Percentiles rank a stretch among this genome's conserved stretches.
Conservation (phyloP, 2,113 vertebrate genomes). For the Andinoacara biseriatus region DNA sequence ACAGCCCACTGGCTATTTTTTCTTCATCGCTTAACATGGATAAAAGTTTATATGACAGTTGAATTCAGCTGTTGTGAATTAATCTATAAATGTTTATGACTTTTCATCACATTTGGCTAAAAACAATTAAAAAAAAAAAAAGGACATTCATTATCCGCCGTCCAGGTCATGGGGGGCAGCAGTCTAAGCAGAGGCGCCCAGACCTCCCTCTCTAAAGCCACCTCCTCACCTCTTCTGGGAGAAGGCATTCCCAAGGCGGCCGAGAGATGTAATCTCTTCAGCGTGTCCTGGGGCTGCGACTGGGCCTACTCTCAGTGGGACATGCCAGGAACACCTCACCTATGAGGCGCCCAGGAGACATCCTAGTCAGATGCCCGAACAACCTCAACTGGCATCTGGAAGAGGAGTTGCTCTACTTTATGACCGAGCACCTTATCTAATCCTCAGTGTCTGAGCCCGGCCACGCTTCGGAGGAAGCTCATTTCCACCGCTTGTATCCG, state of each 20-base stretch:
- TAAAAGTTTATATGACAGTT: too few species aligned
- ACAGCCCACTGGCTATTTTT: not conserved
- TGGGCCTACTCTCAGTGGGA: not conserved
- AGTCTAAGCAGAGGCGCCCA: not conserved
- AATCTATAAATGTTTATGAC: not conserved
- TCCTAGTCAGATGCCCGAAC: not conserved
- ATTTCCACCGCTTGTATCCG: not conserved
- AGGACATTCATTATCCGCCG: not conserved
- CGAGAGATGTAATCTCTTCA: not conserved
- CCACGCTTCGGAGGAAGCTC: not conserved
- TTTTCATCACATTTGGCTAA: not conserved
- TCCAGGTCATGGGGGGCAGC: not conserved
- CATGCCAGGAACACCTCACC: not conserved
- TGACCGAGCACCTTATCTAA: not conserved
- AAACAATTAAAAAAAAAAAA: too few species aligned
- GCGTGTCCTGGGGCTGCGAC: not conserved
- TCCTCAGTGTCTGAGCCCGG: too few species aligned
- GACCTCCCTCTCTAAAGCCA: not conserved
- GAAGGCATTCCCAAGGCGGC: not conserved
- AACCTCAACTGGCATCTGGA: not conserved
- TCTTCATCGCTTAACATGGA: not conserved
- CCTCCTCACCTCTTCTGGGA: not conserved
- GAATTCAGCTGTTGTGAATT: not conserved
- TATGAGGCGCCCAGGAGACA: not conserved
- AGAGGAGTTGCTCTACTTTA: not conserved